Conservation (phyloP, 2,113 vertebrate genomes). For the Tragelaphus scriptus region DNA sequence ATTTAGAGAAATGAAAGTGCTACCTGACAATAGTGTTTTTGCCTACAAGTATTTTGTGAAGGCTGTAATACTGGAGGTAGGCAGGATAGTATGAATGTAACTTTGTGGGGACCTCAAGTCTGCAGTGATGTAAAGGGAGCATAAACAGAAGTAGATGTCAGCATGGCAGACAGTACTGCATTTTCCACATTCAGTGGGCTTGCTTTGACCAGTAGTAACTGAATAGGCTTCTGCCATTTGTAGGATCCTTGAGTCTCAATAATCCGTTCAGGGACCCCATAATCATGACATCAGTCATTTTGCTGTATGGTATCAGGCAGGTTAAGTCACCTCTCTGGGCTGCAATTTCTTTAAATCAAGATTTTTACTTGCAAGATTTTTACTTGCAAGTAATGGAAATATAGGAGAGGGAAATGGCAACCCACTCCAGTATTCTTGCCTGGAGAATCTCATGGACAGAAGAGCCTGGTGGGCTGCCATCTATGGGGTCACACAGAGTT, state of each 20-base stretch:
- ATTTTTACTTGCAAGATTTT: neutral
- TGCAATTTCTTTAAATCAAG: neutral
- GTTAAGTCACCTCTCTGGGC: neutral
- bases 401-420: neutral
- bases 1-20: neutral
- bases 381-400: neutral
- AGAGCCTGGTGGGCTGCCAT: neutral
- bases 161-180: neutral
- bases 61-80: neutral
- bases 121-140: neutral
- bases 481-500: neutral
- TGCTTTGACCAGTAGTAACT: neutral
- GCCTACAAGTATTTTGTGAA: neutral
- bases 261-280: neutral
- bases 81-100: neutral
- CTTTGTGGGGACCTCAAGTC: neutral
- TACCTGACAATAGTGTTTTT: neutral
- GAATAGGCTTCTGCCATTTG: neutral
- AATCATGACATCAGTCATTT: neutral
- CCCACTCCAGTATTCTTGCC: neutral
- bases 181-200: neutral
- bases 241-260: neutral
- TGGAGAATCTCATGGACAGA: neutral
- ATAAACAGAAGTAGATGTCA: neutral
- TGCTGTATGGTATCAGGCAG: neutral